A percentile compares a stretch with the other conserved stretches of the same genome.
Evolutionary conservation across 2,888 invertebrate genomes (phyloP).

Genomic region (Drosophila fungiperda): DNA sequence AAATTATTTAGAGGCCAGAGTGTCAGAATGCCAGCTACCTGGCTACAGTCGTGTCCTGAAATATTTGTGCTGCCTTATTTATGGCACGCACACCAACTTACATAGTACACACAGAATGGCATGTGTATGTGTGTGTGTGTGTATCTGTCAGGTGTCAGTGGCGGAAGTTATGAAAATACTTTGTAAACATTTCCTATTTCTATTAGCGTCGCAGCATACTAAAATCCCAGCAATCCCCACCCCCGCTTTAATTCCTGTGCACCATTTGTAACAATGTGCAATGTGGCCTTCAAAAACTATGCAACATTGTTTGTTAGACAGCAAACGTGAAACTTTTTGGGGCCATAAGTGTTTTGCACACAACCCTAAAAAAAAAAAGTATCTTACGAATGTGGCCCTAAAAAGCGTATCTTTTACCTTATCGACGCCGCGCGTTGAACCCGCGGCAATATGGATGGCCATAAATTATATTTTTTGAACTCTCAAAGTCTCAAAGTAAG

Average conservation of each 20-base stretch:
- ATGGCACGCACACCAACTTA: slow-evolving; percentile 50
- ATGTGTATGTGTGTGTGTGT: slow-evolving; percentile 11
- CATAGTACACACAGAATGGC: not conserved
- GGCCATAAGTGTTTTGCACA: slow-evolving; percentile 72
- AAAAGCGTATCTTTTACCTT: slow-evolving; percentile 68
- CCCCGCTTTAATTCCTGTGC: not conserved
- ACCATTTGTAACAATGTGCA: slow-evolving; percentile 42
- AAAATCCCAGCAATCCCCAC: slow-evolving; percentile 12
- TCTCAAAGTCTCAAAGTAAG: slow-evolving; percentile 59
- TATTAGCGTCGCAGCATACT: slow-evolving; percentile 64
- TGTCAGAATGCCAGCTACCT: slow-evolving; percentile 71
- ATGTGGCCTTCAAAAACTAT: slow-evolving; percentile 72
- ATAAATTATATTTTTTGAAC: slow-evolving; percentile 83
- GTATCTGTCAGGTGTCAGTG: slow-evolving; percentile 81
- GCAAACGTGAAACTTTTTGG: slow-evolving; percentile 68
- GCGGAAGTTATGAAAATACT: slow-evolving; percentile 84
- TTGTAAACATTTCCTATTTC: slow-evolving; percentile 84
- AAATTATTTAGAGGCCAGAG: slow-evolving; percentile 77
- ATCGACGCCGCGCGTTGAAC: slow-evolving; percentile 69
- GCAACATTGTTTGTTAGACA: slow-evolving; percentile 76
- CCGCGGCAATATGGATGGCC: slow-evolving; percentile 73
- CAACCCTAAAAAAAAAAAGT: slow-evolving; percentile 35
- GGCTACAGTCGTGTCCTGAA: slow-evolving; percentile 57
- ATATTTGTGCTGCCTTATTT: slow-evolving; percentile 74
- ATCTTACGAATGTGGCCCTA: slow-evolving; percentile 37